Evolutionary conservation across 2,113 vertebrate genomes (phyloP), one percentile per base, ranked within the genome.

Genomic region (Bubo bubo): DNA sequence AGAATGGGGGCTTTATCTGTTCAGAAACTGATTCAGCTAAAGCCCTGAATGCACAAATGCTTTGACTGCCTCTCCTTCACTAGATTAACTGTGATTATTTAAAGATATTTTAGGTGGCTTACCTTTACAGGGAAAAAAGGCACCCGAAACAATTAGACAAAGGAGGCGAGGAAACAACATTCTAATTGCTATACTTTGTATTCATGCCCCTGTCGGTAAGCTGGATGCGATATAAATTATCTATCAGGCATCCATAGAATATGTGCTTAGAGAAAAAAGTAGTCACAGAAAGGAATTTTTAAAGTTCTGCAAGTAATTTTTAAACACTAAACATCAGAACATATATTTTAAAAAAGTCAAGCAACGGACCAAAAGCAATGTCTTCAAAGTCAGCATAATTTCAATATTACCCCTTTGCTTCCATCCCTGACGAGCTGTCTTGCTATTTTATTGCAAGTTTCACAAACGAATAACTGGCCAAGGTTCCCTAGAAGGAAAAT

Each of bases 371-470:
- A 91, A 95, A 95, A 94, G 84, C 80, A 89, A 41, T 49, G 60
- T 66, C 91, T 96, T 92, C 91, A 85, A 95, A 96, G 93, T 95
- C 93, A 95, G 94, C 71, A 71, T 45, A 85, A 95, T 95, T 95
- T 94, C 52, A 93, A 75, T 95, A 82, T 94, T 89, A 89, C 41
- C 71, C 49, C 74, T 79, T 88, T 93, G 49, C 86, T 95, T 90
- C 93, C 87, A 93, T 91, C 88, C 86, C 83, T 95, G 92, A 97
- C 41, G 19, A 96, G 89, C 66, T 93, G 84, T 70, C 93, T 94
- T 88, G 86, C 91, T 95, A 87, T 96, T 90, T 94, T 94, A 95
- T 95, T 97, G 88, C 92, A 92, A 83, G 73, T 91, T 97, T 95
- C 92, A 93, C 92, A 95, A 97, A 91, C 79, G 63, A 96, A 67